These are phyloP conservation scores for Galerucella nymphaeae DNA, from an alignment of 2,888 invertebrate genomes.

Conservation along the genomic window DNA sequence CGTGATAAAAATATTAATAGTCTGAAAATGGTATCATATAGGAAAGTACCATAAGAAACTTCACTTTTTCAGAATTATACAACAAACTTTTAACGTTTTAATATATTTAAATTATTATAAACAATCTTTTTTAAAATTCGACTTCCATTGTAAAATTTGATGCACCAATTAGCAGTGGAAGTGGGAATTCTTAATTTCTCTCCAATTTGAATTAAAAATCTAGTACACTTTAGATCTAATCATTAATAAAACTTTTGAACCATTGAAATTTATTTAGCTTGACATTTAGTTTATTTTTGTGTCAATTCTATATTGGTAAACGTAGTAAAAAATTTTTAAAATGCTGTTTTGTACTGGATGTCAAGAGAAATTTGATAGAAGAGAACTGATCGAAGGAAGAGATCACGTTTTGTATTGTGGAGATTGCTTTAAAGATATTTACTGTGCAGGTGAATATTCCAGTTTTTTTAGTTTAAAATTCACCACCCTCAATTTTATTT, in stretches of 20 bases:
- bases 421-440: conserved; percentile 47
- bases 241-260: no score
- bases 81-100: not conserved
- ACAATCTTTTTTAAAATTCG: not conserved
- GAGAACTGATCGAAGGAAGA: conserved; percentile 44
- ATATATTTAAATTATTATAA: no score
- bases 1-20: not conserved
- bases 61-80: not conserved
- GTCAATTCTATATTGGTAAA: no score
- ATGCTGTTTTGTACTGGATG: conserved; percentile 44
- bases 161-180: not conserved
- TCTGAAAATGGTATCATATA: not conserved
- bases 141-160: not conserved
- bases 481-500: no score
- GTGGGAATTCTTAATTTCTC: not conserved
- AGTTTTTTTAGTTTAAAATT: not conserved
- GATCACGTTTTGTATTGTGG: conserved; percentile 45
- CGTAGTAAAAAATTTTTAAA: conserved; percentile 28
- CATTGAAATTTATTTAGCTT: no score
- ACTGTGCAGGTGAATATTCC: conserved; percentile 42
- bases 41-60: not conserved
- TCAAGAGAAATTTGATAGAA: conserved; percentile 40
- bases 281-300: no score
- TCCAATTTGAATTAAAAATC: not conserved
- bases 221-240: no score